Conservation (phyloP, 2,888 invertebrate genomes). For the Hyposoter didymator region DNA sequence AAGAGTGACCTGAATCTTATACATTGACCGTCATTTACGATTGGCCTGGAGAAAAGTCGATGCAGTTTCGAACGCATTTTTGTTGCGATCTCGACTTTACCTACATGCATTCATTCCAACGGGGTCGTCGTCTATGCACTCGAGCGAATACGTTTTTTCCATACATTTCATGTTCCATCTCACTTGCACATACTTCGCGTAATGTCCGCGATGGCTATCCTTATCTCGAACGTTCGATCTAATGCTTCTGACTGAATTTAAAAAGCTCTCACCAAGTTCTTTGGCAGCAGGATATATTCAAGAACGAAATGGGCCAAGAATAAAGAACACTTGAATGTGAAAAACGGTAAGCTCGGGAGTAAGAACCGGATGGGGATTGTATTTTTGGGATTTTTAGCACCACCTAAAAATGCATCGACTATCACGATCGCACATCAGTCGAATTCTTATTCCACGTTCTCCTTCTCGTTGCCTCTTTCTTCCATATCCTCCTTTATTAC, state of each 20-base stretch:
- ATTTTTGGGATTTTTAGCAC: slow-evolving; percentile 62
- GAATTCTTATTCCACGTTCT: slow-evolving; percentile 37
- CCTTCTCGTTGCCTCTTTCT: slow-evolving; percentile 11
- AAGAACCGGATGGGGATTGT: slow-evolving; percentile 56
- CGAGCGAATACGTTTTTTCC: slow-evolving; percentile 8
- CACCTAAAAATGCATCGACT: slow-evolving; percentile 61
- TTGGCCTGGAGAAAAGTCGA: slow-evolving; percentile 28
- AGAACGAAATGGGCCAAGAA: slow-evolving; percentile 5
- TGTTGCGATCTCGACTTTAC: slow-evolving; percentile 27
- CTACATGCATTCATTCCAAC: neutral
- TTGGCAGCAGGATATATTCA: slow-evolving; percentile 24
- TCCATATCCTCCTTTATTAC: neutral
- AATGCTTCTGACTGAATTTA: slow-evolving; percentile 1
- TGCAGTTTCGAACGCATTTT: slow-evolving; percentile 44
- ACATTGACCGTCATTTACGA: slow-evolving; percentile 53
- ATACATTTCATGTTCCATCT: neutral
- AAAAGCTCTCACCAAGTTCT: slow-evolving; percentile 14
- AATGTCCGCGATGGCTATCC: slow-evolving; percentile 19
- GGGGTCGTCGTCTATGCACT: slow-evolving; percentile 3
- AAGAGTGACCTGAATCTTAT: slow-evolving; percentile 62
- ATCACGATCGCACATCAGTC: slow-evolving; percentile 30
- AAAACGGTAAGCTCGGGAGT: neutral
- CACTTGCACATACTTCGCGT: neutral
- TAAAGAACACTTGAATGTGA: slow-evolving; percentile 4
- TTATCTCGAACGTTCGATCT: slow-evolving; percentile 27